Percentiles rank a stretch among this genome's conserved stretches.
phyloP scores from a whole-genome alignment of 2,888 invertebrate genomes.

The Leptopterna dolabrata region DNA sequence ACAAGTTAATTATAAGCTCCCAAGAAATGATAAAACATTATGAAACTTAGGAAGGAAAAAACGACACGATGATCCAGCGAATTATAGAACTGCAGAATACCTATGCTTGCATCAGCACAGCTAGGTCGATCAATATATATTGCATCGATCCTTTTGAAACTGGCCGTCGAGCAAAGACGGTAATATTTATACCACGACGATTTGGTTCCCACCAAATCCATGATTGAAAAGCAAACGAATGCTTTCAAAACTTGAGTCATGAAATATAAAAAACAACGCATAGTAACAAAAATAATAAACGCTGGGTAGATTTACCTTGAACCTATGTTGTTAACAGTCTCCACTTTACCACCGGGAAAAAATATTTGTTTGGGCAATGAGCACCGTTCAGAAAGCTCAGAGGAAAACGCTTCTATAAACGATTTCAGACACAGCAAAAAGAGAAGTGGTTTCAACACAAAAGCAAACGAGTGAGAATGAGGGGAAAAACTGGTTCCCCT shows the following conservation, averaged over 20 bases:
- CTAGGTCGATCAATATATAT: background rate
- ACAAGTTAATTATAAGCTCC: no score
- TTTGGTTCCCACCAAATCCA: no score
- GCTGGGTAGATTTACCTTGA: constrained; percentile 59
- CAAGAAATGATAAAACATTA: no score
- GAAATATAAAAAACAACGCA: background rate
- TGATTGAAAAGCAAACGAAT: no score
- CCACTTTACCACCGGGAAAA: constrained; percentile 55
- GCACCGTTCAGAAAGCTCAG: background rate
- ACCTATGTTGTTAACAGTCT: constrained; percentile 62
- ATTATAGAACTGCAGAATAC: background rate
- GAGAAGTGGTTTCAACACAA: background rate
- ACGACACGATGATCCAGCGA: no score
- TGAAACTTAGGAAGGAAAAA: no score
- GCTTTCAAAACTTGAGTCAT: background rate
- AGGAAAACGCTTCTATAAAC: background rate
- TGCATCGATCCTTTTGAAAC: background rate
- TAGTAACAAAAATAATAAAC: background rate
- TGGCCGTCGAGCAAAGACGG: background rate
- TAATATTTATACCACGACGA: no score
- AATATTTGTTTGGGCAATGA: background rate
- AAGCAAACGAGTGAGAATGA: background rate
- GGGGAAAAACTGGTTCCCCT: background rate
- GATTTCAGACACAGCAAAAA: background rate
- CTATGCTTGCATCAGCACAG: background rate